phyloP scores from a whole-genome alignment of 2,888 invertebrate species.

The Rapana venosa region DNA sequence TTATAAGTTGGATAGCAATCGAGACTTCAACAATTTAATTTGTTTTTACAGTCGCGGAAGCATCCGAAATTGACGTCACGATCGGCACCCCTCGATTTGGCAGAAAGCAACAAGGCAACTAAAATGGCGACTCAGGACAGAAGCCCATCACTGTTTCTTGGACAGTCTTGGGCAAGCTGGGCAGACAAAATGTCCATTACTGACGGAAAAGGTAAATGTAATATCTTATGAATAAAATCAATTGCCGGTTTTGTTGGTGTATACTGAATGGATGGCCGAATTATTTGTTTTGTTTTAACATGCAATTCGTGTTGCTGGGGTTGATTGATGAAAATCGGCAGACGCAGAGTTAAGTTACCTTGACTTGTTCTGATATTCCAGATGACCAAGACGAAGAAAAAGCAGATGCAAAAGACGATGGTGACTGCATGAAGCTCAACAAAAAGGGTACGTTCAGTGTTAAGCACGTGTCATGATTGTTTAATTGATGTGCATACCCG shows the following conservation, averaged over 20 bases:
- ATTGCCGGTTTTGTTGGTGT: background rate
- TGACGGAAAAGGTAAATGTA: constrained; percentile 65
- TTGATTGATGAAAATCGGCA: constrained; percentile 46
- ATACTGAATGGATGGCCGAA: background rate
- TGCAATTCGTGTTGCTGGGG: constrained; percentile 43
- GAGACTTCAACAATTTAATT: background rate
- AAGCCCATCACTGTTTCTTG: constrained; percentile 78
- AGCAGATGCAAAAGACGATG: constrained; percentile 55
- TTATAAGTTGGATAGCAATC: background rate
- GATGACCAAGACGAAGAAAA: constrained; percentile 58
- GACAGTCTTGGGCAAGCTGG: constrained; percentile 78
- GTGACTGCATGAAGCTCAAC: constrained; percentile 73
- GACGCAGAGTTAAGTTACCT: constrained; percentile 29
- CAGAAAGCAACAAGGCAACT: constrained; percentile 75
- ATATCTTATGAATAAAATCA: constrained; percentile 36
- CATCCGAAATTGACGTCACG: constrained; percentile 74
- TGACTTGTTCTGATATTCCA: constrained; percentile 54
- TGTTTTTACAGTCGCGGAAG: constrained; percentile 36
- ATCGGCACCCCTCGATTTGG: constrained; percentile 72
- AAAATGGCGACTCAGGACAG: constrained; percentile 79
- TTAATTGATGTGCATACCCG: constrained; percentile 35
- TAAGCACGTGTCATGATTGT: background rate
- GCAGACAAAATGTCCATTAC: constrained; percentile 70
- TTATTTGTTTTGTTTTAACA: constrained; percentile 28
- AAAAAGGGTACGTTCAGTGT: constrained; percentile 65